Evolutionary conservation across 2,888 invertebrate species (phyloP).

Genomic region (Schizaphis graminum): DNA sequence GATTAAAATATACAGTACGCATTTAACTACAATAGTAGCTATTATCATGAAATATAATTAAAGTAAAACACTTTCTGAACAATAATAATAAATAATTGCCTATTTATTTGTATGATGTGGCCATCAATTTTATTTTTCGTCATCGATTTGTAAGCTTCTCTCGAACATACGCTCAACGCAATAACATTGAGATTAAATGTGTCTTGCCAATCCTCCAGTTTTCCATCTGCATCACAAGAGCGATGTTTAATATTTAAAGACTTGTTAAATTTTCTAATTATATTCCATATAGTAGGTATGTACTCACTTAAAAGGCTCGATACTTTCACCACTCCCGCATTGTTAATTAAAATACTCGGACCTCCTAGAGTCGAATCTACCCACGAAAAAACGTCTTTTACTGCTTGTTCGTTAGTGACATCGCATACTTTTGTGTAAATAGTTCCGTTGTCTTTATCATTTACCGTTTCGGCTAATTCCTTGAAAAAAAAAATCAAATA

Average conservation of each 20-base stretch:
- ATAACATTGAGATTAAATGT: slow-evolving; percentile 61
- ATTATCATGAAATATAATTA: not conserved
- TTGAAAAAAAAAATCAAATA: not conserved
- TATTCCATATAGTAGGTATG: not conserved
- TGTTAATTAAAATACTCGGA: slow-evolving; percentile 51
- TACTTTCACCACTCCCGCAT: slow-evolving; percentile 22
- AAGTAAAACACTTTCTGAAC: not conserved
- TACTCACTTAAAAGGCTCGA: slow-evolving; percentile 42
- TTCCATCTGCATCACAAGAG: slow-evolving; percentile 15
- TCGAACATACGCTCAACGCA: slow-evolving; percentile 48
- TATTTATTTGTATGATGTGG: slow-evolving; percentile 62
- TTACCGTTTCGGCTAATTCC: slow-evolving; percentile 25
- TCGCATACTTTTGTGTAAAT: slow-evolving; percentile 45
- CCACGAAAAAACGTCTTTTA: slow-evolving; percentile 57
- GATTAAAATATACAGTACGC: not conserved
- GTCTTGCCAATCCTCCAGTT: slow-evolving; percentile 48
- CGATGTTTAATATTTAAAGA: not conserved
- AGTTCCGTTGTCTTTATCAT: not conserved
- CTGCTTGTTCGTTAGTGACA: slow-evolving; percentile 45
- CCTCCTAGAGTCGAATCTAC: slow-evolving; percentile 42
- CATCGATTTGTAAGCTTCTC: slow-evolving; percentile 62
- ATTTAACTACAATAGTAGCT: not conserved
- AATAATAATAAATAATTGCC: slow-evolving; percentile 27
- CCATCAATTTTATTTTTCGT: slow-evolving; percentile 53
- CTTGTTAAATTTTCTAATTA: not conserved